Conservation (phyloP, 2,888 invertebrate genomes). For the Eristalinus sepulchralis region DNA sequence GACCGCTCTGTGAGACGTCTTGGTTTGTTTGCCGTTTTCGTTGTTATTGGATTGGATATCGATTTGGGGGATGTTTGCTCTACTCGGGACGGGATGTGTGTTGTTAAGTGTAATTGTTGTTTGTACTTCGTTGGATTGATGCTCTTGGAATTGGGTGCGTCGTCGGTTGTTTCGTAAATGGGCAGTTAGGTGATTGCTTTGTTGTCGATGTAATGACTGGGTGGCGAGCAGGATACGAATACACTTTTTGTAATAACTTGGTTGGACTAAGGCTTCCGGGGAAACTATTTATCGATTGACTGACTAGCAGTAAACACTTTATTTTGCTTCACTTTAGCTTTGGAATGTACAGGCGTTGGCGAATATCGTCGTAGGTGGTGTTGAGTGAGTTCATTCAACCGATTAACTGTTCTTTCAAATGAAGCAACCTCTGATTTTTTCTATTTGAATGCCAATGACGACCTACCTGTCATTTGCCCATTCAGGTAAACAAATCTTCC, state of each 20-base stretch:
- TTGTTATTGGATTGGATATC: background rate
- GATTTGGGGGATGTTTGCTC: background rate
- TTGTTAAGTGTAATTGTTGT: background rate
- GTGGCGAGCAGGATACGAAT: background rate
- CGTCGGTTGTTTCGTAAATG: background rate
- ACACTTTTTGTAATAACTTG: background rate
- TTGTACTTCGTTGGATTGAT: background rate
- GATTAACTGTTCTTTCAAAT: no score
- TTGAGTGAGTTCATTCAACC: no score
- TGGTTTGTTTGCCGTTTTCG: constrained; percentile 2
- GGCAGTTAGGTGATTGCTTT: background rate
- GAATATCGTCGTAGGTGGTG: no score
- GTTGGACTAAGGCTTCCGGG: background rate
- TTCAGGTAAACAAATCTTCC: no score
- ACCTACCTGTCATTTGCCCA: no score
- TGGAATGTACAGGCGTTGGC: no score
- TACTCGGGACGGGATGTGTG: background rate
- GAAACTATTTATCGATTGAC: background rate
- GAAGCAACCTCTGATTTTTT: no score
- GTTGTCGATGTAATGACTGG: background rate
- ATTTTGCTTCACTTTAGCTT: no score
- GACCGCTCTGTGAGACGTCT: constrained; percentile 6
- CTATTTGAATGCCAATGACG: no score
- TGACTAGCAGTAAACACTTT: background rate
- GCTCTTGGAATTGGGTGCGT: background rate